Conservation (phyloP, 2,797 vertebrate genomes). For the Chelmon rostratus region DNA sequence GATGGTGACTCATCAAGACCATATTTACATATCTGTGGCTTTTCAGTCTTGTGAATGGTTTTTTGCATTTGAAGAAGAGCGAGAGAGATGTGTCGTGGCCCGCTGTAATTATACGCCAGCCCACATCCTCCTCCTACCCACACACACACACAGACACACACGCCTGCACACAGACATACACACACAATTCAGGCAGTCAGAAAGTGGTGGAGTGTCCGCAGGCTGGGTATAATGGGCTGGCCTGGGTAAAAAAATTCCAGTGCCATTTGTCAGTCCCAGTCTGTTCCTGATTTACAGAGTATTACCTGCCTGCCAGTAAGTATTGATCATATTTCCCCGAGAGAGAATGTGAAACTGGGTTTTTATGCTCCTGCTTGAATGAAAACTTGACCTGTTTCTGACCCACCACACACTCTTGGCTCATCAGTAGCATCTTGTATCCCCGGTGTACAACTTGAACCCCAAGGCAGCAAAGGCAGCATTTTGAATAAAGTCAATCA, state of each 20-base stretch:
- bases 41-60: slow-evolving; percentile 18
- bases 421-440: slow-evolving; percentile 15
- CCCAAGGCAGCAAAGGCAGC: slow-evolving; percentile 16
- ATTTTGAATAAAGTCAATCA: slow-evolving; percentile 17
- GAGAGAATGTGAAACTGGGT: slow-evolving; percentile 17
- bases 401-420: slow-evolving; percentile 15
- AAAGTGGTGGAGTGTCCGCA: too few species aligned
- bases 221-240: too few species aligned
- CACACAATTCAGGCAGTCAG: too few species aligned
- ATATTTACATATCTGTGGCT: slow-evolving; percentile 27
- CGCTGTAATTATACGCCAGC: too few species aligned
- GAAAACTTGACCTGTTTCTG: slow-evolving; percentile 5
- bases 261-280: too few species aligned
- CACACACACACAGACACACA: too few species aligned
- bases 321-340: slow-evolving; percentile 31
- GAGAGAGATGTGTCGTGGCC: too few species aligned
- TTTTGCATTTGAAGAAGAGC: background rate
- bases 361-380: slow-evolving; percentile 29
- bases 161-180: too few species aligned
- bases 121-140: too few species aligned
- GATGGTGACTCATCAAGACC: slow-evolving; percentile 37
- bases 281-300: too few species aligned
- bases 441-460: slow-evolving; percentile 18
- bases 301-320: background rate
- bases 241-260: too few species aligned